Conservation (phyloP, 1,140 invertebrate species). For the Pseudobourletiella spinata region DNA sequence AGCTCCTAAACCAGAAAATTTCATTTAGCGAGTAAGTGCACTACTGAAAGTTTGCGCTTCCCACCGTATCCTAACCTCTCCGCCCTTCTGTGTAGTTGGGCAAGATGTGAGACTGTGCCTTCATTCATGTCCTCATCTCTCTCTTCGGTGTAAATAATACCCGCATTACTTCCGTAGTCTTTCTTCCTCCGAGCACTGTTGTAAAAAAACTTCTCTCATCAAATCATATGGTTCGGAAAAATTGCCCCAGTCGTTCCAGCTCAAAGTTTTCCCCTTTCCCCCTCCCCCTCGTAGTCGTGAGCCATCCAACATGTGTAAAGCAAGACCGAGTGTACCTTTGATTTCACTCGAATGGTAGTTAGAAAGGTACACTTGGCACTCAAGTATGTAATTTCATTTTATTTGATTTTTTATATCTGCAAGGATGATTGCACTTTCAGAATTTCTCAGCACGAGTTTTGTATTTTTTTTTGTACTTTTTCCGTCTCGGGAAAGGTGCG, state of each 20-base stretch:
- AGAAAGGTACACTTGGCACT: background rate
- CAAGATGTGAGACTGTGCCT: no score
- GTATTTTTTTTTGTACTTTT: background rate
- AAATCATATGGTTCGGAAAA: conserved; percentile 17
- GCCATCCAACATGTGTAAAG: no score
- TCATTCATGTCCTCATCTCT: conserved; percentile 3
- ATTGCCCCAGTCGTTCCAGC: background rate
- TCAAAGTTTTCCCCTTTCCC: background rate
- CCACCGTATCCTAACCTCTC: no score
- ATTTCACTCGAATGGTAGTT: background rate
- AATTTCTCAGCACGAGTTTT: no score
- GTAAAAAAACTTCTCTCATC: conserved; percentile 9
- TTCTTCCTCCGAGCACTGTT: background rate
- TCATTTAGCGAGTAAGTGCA: no score
- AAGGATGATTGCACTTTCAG: conserved; percentile 4
- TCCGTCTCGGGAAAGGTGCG: no score
- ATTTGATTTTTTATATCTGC: conserved; percentile 4
- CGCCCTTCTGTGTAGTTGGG: no score
- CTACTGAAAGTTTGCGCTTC: no score
- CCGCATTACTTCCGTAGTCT: background rate
- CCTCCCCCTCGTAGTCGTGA: no score
- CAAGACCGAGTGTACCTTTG: no score
- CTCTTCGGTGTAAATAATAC: background rate
- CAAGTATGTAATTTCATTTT: conserved; percentile 10
- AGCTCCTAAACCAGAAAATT: no score